These are phyloP conservation scores for Plodia interpunctella DNA, from an alignment of 1,140 invertebrate species.

Conservation along the genomic window DNA sequence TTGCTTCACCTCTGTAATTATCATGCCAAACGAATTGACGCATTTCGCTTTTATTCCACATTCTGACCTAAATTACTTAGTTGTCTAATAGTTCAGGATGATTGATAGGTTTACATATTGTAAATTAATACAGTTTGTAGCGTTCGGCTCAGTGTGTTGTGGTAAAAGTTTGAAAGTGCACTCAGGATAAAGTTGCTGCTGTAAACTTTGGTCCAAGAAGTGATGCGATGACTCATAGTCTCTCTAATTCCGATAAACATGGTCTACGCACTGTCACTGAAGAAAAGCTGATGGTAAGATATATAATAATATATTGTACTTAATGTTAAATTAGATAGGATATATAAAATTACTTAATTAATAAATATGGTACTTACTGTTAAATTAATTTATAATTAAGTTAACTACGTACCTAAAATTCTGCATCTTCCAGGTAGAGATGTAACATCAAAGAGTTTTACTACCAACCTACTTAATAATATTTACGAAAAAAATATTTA, in stretches of 20 bases:
- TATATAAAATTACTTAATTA: too few species aligned
- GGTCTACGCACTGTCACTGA: constrained; percentile 55
- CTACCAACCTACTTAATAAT: too few species aligned
- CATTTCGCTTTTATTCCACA: constrained; percentile 11
- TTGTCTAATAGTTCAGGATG: constrained; percentile 9
- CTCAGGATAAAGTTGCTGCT: not conserved
- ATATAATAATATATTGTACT: not conserved
- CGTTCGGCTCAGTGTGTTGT: not conserved
- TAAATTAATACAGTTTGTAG: not conserved
- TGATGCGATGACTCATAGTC: constrained; percentile 62
- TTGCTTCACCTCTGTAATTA: constrained; percentile 21
- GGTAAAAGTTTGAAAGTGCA: constrained; percentile 6
- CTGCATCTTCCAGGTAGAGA: too few species aligned
- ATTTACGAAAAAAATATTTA: too few species aligned
- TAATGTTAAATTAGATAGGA: too few species aligned
- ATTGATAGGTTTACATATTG: constrained; percentile 14
- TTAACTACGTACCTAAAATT: too few species aligned
- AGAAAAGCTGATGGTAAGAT: constrained; percentile 62
- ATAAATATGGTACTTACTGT: too few species aligned
- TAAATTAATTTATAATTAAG: too few species aligned
- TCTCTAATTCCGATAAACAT: constrained; percentile 48
- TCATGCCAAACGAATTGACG: constrained; percentile 21
- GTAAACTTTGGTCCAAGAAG: constrained; percentile 10
- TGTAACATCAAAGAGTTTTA: too few species aligned
- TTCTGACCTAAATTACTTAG: constrained; percentile 2